Conservation (phyloP, 1,140 invertebrate species). For the Drosophila parvula region DNA sequence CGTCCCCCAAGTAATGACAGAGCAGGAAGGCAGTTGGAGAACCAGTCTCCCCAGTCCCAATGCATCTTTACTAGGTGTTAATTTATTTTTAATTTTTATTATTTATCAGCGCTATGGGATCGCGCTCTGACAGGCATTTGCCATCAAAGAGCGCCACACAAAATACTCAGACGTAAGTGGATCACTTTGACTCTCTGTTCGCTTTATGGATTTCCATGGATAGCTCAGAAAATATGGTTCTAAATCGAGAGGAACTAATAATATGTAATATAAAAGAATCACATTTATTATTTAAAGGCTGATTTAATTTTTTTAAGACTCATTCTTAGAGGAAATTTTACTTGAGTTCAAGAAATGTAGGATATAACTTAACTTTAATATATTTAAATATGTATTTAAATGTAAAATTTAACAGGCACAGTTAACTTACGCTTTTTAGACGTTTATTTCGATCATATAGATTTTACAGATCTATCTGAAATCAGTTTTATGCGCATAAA, state of each 20-base stretch:
- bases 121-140: slow-evolving; percentile 49
- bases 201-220: slow-evolving; percentile 11
- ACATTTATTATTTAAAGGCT: background rate
- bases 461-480: too few relatives aligned
- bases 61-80: slow-evolving; percentile 79
- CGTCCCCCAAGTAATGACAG: slow-evolving; percentile 34
- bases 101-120: slow-evolving; percentile 74
- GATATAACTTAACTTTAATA: too few relatives aligned
- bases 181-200: slow-evolving; percentile 11
- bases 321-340: too few relatives aligned
- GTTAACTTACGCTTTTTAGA: too few relatives aligned
- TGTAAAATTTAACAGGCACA: too few relatives aligned
- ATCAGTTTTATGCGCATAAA: too few relatives aligned
- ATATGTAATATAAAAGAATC: background rate
- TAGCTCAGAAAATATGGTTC: background rate
- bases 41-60: slow-evolving; percentile 17
- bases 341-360: too few relatives aligned
- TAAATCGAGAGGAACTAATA: background rate
- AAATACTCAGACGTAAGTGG: slow-evolving; percentile 25
- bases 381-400: too few relatives aligned
- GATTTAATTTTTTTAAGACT: too few relatives aligned
- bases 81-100: slow-evolving; percentile 83
- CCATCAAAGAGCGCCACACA: slow-evolving; percentile 47
- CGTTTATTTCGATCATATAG: too few relatives aligned
- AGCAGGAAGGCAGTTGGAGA: slow-evolving; percentile 27